Base-by-base conservation (phyloP, 37 sponge, comb jelly and placozoan genomes). In the Theonella swinhoei region DNA sequence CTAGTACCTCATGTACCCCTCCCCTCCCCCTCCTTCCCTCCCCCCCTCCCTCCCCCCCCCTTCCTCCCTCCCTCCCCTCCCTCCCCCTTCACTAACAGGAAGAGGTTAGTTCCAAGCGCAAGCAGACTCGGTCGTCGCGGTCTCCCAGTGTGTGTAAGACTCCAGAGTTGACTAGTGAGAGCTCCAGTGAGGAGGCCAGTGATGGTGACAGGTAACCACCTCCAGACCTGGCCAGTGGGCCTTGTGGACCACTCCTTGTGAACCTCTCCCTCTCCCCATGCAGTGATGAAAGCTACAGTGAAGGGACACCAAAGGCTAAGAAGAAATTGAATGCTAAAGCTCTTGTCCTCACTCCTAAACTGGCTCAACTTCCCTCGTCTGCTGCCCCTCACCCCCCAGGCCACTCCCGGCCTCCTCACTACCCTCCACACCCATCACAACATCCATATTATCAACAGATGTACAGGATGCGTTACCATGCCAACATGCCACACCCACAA, bases 131-230 rank as follows among this genome's bases (percentile, higher is more conserved):
- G 58, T 59, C 54, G 42, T 39, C 62, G 35, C 71, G 72, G 28
- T 85, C 78, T 1, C 86, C 86, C 32, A 80, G 81, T 19, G 72
- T 70, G 22, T 73, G 74, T 62, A 66, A 76, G 59, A 78, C 87
- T 35, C 88, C 88, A 31, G 82, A 88, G 19, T 77, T 88, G 25
- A 88, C 88, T 4, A 80, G 81, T 36, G 88, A 88, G 88, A 88
- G 88, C 77, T 88, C 88, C 30, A 69, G 70, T 66, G 87, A 90
- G 54, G 90, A 90, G 23, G 90, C 84, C 38, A 79, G 80, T 37
- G 86, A 80, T 0, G 70, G 34, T 39, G 88, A 72, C 20, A 76
- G 68, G 85, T 67, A 8, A 38, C 42, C 9, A 35, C 24, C 2
- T 3, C 17, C n/a, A 26, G 28, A 33, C 24, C 5, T 39, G 39